These are phyloP conservation scores for Calidris pygmaea DNA, from an alignment of 2,113 vertebrate species.

Conservation along the genomic window DNA sequence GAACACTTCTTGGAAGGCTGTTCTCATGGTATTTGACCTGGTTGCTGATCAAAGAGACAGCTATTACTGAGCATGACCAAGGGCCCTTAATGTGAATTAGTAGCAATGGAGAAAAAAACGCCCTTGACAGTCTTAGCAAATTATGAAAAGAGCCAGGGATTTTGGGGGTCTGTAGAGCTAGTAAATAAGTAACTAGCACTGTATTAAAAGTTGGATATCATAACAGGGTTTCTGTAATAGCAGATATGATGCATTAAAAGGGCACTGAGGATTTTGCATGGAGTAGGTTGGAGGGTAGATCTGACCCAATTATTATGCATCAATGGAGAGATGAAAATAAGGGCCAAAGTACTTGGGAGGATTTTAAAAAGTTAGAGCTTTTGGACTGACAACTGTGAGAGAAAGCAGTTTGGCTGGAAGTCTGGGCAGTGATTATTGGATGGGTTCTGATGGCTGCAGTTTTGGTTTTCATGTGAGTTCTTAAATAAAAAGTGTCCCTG, in stretches of 20 bases:
- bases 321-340: not conserved
- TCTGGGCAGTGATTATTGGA: not conserved
- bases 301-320: not conserved
- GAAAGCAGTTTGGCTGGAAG: not conserved
- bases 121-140: not conserved
- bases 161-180: not conserved
- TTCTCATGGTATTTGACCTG: conserved; percentile 43
- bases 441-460: not conserved
- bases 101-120: not conserved
- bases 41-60: conserved; percentile 48
- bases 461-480: conserved; percentile 3
- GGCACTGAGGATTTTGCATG: not conserved
- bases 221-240: not conserved
- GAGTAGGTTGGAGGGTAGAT: not conserved
- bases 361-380: not conserved
- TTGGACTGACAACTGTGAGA: not conserved
- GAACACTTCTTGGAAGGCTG: conserved; percentile 24
- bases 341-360: not conserved
- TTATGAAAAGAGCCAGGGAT: not conserved
- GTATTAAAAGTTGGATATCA: not conserved
- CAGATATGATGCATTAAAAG: not conserved
- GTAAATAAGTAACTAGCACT: not conserved
- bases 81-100: not conserved
- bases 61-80: conserved; percentile 9
- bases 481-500: not conserved